Conservation (phyloP, 2,797 vertebrate species). For the Botia almorhae region DNA sequence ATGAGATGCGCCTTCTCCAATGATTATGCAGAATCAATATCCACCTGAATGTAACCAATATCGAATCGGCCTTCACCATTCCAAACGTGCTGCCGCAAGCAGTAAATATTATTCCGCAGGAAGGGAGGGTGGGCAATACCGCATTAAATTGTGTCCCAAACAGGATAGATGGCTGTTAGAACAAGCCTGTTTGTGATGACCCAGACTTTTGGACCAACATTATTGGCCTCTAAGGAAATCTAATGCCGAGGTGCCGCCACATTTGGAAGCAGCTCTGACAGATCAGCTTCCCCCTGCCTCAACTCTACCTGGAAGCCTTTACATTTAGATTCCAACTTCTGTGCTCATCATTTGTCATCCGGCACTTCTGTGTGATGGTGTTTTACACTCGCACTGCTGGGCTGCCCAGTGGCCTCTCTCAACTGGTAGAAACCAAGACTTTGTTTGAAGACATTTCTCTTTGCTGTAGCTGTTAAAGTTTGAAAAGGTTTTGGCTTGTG, state of each 20-base stretch:
- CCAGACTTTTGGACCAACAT: conserved; percentile 68
- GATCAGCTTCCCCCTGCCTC: conserved; percentile 52
- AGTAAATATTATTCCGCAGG: conserved; percentile 75
- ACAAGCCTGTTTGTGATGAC: conserved; percentile 76
- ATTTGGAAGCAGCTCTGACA: conserved; percentile 54
- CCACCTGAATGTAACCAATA: conserved; percentile 74
- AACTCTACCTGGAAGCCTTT: conserved; percentile 47
- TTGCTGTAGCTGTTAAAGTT: neutral
- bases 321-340: conserved; percentile 45
- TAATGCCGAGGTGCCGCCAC: conserved; percentile 52
- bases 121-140: conserved; percentile 51
- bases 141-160: conserved; percentile 55
- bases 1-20: conserved; percentile 59
- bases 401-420: neutral
- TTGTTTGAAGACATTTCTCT: neutral
- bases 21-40: conserved; percentile 78
- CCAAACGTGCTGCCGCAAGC: conserved; percentile 65
- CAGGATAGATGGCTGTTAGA: conserved; percentile 71
- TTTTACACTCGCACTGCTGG: conserved; percentile 2
- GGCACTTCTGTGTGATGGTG: conserved; percentile 9
- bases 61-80: conserved; percentile 65
- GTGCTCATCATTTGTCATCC: conserved; percentile 48
- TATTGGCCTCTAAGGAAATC: conserved; percentile 74
- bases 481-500: no score
- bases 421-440: neutral